Base-by-base conservation (phyloP, 2,888 invertebrate genomes). In the Drosophila greeni region DNA sequence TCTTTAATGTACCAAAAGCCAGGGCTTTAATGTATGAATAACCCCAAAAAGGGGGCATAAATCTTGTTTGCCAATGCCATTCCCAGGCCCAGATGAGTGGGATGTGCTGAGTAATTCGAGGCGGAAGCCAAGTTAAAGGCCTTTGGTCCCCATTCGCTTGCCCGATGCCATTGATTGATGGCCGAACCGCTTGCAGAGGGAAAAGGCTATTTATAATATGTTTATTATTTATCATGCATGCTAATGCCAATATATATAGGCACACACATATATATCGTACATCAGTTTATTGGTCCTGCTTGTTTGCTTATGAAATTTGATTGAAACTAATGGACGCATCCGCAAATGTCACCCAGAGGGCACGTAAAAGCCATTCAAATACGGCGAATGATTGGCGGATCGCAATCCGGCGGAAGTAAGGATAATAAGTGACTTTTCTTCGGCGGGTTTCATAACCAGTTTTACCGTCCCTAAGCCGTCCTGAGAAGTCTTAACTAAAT, bases 201-300 rank as follows among this genome's bases (percentile, higher is more conserved):
- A 70, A 66, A 70, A 74, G 60, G 73, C 83, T 80, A 80, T 80
- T 84, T 82, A 80, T 84, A 79, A 84, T 76, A 82, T 79, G 81
- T 71, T 82, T 84, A 84, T 80, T 84, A 80, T 79, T 84, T 82
- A 70, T 74, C 64, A 54, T 69, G 61, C 66, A 54, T 49, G 65
- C 58, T 58, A 71, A 76, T 73, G 73, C 69, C 77, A 66, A 74
- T 60, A 47, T 70, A 49, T 66, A 56, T 31, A 66, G 45, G 59
- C 29, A 39, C 39, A 47, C 51, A 20, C 20, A 39, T 33, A 33
- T 40, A 40, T 20, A 18, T 47, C 20, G 14, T 36, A 34, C 40
- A 64, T 62, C 59, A 65, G 73, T 60, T 71, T 76, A 79, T 79
- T 84, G 82, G 72, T 54, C 74, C 67, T 66, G 64, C 65, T 20